Evolutionary conservation across 35 echinoderm and acorn worm species (phyloP), one percentile per base, ranked within the genome.

Genomic region (Anneissia japonica): DNA sequence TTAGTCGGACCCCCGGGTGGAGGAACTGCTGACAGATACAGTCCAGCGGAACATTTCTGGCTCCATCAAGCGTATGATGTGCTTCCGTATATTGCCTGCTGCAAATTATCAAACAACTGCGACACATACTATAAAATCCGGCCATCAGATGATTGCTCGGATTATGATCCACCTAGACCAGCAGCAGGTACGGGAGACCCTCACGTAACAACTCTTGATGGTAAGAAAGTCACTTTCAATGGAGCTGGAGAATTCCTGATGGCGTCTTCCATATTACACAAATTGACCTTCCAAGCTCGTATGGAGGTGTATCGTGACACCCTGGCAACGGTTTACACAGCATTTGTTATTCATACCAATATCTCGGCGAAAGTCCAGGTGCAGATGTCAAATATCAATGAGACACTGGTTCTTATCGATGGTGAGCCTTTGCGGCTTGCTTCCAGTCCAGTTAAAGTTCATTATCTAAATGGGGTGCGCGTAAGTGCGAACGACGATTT

Each of bases 241-340:
- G 91, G 86, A 34, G 91, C 86, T 73, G 91, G 91, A 3, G 86
- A 93, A 80, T 93, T 93, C 79, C 74, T 80, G 30, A 80, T 93
- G 37, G 1, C 75, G 19, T 56, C 74, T 26, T 93, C 91, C 26
- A 30, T 12, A 17, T 16, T 88, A 14, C 46, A 84, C 45, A 79
- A 89, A 31, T 11, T 89, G 31, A 85, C 45, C 32, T 93, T 93
- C 31, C 91, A 93, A 75, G 86, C 45, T 31, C 79, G 91, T 26
- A 93, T 93, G 91, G 91, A 84, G 36, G 45, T 5, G 30, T 41
- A 82, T 37, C 81, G 55, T 29, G 76, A 46, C 17, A 85, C 82
- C n/a, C 34, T 85, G 32, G 91, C 86, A 6, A 72, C 14, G 45
- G 82, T 93, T 39, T 88, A 74, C 76, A 88, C 86, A 14, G 91